phyloP scores from a whole-genome alignment of 2,888 invertebrate species.

The Ceratothoa steindachneri region DNA sequence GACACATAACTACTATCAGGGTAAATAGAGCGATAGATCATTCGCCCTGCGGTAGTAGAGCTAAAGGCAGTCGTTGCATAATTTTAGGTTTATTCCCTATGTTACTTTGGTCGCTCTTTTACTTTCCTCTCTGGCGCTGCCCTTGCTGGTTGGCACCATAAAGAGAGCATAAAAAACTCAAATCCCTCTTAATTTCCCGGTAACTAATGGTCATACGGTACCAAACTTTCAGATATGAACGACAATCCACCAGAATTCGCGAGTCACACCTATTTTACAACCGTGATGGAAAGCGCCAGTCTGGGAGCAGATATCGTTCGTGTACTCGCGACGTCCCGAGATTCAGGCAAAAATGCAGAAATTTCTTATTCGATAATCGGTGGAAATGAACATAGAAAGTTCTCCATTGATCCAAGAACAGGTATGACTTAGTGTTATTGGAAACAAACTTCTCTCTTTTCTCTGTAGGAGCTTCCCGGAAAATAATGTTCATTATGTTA shows the following conservation, averaged over 20 bases:
- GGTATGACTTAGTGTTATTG: conserved; percentile 50
- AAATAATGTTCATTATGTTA: too few relatives aligned
- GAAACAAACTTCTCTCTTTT: background rate
- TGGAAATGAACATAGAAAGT: conserved; percentile 83
- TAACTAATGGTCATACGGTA: too few relatives aligned
- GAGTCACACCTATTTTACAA: conserved; percentile 71
- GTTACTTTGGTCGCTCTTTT: too few relatives aligned
- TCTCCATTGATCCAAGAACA: conserved; percentile 67
- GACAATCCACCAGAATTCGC: conserved; percentile 94
- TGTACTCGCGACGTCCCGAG: conserved; percentile 75
- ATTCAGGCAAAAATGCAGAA: conserved; percentile 77
- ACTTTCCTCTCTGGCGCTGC: too few relatives aligned
- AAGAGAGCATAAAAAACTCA: too few relatives aligned
- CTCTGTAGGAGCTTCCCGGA: background rate
- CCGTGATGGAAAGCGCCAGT: conserved; percentile 69
- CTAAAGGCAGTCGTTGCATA: too few relatives aligned
- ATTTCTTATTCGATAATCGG: conserved; percentile 62
- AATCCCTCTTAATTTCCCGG: too few relatives aligned
- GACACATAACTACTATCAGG: too few relatives aligned
- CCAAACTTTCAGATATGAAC: conserved; percentile 66
- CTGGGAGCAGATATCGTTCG: conserved; percentile 70
- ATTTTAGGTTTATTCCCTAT: too few relatives aligned
- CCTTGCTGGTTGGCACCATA: too few relatives aligned
- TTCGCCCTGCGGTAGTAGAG: too few relatives aligned
- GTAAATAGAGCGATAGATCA: too few relatives aligned